Percentiles rank a stretch among this genome's conserved stretches.
Conservation (phyloP, 2,888 invertebrate genomes). For the Archips crataeganus region DNA sequence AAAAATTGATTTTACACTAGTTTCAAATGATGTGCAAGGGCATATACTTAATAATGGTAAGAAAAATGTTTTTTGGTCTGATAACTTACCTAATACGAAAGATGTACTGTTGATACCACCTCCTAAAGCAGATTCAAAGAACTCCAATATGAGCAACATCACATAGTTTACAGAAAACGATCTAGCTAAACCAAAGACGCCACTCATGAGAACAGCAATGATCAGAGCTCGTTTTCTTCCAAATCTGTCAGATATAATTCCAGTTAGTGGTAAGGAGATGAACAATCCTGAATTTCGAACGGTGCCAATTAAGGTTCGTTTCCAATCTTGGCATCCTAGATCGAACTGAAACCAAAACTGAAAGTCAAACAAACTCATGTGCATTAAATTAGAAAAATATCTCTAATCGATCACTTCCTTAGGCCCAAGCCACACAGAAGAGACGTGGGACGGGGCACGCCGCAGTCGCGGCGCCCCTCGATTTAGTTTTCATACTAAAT, state of each 20-base stretch:
- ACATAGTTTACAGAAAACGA: slow-evolving; percentile 85
- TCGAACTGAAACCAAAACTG: slow-evolving; percentile 83
- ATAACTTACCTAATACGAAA: slow-evolving; percentile 85
- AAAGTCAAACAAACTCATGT: background rate
- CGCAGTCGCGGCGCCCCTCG: no score
- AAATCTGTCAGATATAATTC: slow-evolving; percentile 90
- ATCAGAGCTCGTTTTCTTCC: slow-evolving; percentile 88
- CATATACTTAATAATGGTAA: no score
- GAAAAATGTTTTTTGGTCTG: no score
- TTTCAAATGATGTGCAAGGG: no score
- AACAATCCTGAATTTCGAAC: slow-evolving; percentile 90
- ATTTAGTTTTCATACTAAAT: no score
- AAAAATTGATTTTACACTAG: no score
- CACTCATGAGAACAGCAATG: slow-evolving; percentile 82
- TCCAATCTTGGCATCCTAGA: slow-evolving; percentile 89
- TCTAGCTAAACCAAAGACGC: slow-evolving; percentile 82
- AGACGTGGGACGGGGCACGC: no score
- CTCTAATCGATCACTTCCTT: no score
- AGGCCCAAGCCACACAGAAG: no score
- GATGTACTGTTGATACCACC: slow-evolving; percentile 86
- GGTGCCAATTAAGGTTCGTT: slow-evolving; percentile 90
- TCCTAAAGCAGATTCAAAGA: slow-evolving; percentile 83
- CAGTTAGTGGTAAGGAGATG: slow-evolving; percentile 89
- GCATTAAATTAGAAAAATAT: no score
- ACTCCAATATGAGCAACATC: slow-evolving; percentile 84